Evolutionary conservation across 2,113 vertebrate genomes (phyloP).

Genomic region (Quiscalus mexicanus): DNA sequence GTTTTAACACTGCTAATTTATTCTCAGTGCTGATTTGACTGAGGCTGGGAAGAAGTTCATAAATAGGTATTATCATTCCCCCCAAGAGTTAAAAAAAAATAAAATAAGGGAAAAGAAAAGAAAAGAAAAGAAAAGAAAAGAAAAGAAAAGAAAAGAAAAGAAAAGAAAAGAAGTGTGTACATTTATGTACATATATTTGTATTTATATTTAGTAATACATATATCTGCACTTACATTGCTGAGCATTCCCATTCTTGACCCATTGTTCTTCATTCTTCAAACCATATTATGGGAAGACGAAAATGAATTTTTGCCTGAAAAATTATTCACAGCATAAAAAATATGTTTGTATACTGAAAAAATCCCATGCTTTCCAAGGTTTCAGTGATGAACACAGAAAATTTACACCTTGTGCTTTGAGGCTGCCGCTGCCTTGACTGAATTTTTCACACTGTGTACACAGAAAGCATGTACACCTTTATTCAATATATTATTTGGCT

Average conservation of each 20-base stretch:
- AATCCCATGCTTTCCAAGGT: not conserved
- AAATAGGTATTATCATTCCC: not conserved
- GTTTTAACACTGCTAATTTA: not conserved
- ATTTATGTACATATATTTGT: no score
- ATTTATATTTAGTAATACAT: not conserved
- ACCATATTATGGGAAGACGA: not conserved
- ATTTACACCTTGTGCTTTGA: not conserved
- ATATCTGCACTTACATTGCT: not conserved
- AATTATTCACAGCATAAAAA: not conserved
- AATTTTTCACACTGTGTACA: not conserved
- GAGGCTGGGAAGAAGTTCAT: not conserved
- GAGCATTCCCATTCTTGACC: not conserved
- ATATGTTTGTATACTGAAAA: not conserved
- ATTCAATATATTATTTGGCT: not conserved
- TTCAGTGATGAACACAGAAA: not conserved
- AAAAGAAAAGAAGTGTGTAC: not conserved
- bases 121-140: not conserved
- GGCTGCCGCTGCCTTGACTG: not conserved
- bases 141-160: not conserved
- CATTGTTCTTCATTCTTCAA: not conserved
- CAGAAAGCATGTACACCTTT: not conserved
- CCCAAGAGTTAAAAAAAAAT: not conserved
- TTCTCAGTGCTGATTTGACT: not conserved
- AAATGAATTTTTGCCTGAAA: not conserved
- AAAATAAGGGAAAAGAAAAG: no score